Base-by-base conservation (phyloP, 2,113 vertebrate species). In the Malurus elegans region DNA sequence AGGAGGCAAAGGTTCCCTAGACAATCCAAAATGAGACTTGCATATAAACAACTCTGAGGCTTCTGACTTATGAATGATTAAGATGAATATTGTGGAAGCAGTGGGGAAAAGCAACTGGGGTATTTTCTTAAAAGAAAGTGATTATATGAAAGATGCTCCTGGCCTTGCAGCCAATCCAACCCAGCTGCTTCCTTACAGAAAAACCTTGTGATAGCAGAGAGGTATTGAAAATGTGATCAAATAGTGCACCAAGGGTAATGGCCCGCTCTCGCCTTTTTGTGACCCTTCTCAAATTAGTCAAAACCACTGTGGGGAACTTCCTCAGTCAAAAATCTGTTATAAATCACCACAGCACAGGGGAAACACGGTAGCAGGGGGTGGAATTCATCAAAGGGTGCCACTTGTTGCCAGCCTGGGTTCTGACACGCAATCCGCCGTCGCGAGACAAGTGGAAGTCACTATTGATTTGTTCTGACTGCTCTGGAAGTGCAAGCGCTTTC, bases 401-500 rank as follows among this genome's bases (percentile, higher is more conserved):
- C 71, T 76, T 95, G 79, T 73, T 93, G 92, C 72, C 18, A 56
- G 57, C 78, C 86, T 91, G 8, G 4, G 88, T 84, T 84, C 81
- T 72, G 69, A 92, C 58, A 72, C 60, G 95, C 31, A 54, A 12
- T 54, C 88, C 5, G 3, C 62, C 88, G 61, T 34, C 4, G 2
- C 40, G 60, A 96, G 74, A 45, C 79, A 91, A 88, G 57, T 61
- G 56, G 62, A 91, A 94, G 76, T 69, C 64, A 60, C 61, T 94
- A 96, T 76, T 84, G 91, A 97, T 95, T 96, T 95, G 82, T 95
- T 95, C 90, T 80, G 92, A 81, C 85, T 91, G 88, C 95, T 90
- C 78, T 88, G 79, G 82, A 93, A 96, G 92, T 56, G 54, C 34
- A 91, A 69, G 66, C 0, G 2, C 69, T 95, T 93, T 86, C 81